phyloP scores from a whole-genome alignment of 1,140 invertebrate species.

The Drosophila tani region DNA sequence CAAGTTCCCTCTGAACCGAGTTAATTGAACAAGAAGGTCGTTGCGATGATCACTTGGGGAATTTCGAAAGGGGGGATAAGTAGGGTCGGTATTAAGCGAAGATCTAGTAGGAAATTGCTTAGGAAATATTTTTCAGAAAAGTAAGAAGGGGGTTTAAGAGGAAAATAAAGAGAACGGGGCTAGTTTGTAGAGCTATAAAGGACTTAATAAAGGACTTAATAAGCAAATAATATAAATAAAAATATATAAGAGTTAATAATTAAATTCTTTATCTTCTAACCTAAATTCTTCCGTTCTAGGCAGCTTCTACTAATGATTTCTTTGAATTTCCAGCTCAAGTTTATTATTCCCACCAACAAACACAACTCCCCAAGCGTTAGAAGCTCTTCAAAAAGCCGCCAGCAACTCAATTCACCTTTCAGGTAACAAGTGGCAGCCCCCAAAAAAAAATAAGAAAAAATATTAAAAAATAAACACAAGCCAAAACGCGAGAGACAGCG shows the following conservation, averaged over 20 bases:
- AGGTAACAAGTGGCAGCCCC: conserved; percentile 22
- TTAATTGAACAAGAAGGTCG: conserved; percentile 63
- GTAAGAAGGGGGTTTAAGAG: background rate
- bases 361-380: conserved; percentile 4
- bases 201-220: no score
- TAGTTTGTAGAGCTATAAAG: no score
- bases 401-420: conserved; percentile 39
- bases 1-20: conserved; percentile 31
- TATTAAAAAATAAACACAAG: conserved; percentile 18
- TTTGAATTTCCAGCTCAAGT: background rate
- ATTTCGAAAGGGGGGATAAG: background rate
- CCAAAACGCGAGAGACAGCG: conserved; percentile 13
- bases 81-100: background rate
- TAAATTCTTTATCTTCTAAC: no score
- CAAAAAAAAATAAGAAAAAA: conserved; percentile 10
- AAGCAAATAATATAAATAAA: no score
- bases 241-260: no score
- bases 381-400: conserved; percentile 30
- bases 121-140: no score
- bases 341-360: background rate
- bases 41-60: conserved; percentile 27
- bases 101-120: background rate
- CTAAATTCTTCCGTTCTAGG: background rate
- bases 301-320: background rate
- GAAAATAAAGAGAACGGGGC: background rate